A percentile compares a stretch with the other conserved stretches of the same genome.
Conservation (phyloP, 2,797 vertebrate species). For the Rhinatrema bivittatum region DNA sequence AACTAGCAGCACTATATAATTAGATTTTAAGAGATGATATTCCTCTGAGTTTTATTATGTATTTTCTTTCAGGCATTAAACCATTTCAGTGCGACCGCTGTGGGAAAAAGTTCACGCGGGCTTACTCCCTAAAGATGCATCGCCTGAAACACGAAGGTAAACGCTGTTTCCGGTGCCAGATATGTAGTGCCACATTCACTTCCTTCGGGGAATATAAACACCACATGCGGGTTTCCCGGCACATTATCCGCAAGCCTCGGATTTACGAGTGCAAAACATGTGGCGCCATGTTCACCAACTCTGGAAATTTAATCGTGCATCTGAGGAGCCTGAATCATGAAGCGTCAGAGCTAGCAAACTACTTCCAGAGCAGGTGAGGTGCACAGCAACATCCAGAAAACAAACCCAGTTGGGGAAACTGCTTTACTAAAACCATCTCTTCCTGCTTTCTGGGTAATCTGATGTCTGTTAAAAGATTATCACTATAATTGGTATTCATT, state of each 20-base stretch:
- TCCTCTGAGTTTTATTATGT: too few species aligned
- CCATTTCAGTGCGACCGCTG: constrained; percentile 99
- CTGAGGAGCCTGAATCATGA: constrained; percentile 99
- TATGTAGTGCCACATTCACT: constrained; percentile 99
- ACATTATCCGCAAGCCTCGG: constrained; percentile 99
- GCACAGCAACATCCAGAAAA: constrained; percentile 66
- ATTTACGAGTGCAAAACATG: constrained; percentile 99
- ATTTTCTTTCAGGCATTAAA: constrained; percentile 86
- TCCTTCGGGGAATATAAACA: constrained; percentile 99
- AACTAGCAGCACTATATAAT: too few species aligned
- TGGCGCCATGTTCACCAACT: constrained; percentile 99
- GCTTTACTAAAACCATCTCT: constrained; percentile 38
- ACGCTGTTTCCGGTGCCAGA: constrained; percentile 99
- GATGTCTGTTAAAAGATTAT: constrained; percentile 49
- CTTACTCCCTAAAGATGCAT: constrained; percentile 99
- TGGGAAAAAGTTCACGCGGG: constrained; percentile 99
- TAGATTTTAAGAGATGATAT: too few species aligned
- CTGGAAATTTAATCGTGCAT: constrained; percentile 99
- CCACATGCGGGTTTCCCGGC: constrained; percentile 99
- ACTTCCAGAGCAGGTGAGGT: constrained; percentile 99
- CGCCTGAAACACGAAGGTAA: constrained; percentile 99
- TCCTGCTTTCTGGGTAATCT: constrained; percentile 55
- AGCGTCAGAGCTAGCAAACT: constrained; percentile 99
- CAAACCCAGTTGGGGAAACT: constrained; percentile 56
- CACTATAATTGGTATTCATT: too few species aligned